Conservation (phyloP, 1,140 invertebrate genomes). For the Cyrtorhinus lividipennis region DNA sequence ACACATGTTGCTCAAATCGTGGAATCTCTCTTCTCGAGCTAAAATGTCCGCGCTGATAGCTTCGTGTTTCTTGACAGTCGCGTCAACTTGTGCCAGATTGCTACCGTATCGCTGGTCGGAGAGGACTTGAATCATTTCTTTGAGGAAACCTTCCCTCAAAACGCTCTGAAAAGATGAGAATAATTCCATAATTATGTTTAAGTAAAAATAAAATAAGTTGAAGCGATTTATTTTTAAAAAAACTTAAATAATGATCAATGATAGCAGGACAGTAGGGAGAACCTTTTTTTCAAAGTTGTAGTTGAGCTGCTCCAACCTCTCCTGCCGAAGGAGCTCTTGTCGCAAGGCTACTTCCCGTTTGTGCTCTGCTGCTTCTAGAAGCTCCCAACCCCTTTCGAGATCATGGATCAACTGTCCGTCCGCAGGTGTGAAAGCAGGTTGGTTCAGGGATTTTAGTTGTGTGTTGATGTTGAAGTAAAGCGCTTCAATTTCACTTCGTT, state of each 20-base stretch:
- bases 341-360: conserved; percentile 80
- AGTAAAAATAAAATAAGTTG: not conserved
- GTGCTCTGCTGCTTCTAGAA: conserved; percentile 88
- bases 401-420: conserved; percentile 86
- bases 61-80: conserved; percentile 95
- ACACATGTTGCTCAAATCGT: conserved; percentile 81
- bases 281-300: conserved; percentile 90
- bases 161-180: conserved; percentile 46
- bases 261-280: no score
- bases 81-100: conserved; percentile 85
- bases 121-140: conserved; percentile 95
- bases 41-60: conserved; percentile 92
- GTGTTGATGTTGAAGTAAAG: conserved; percentile 95
- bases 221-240: not conserved
- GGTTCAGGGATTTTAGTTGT: conserved; percentile 80
- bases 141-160: conserved; percentile 82
- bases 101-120: conserved; percentile 83
- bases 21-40: conserved; percentile 73
- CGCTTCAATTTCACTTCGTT: conserved; percentile 92
- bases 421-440: conserved; percentile 74
- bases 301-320: conserved; percentile 86
- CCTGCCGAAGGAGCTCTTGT: conserved; percentile 81
- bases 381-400: conserved; percentile 83
- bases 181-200: no score
- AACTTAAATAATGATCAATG: not conserved